Evolutionary conservation across 2,888 invertebrate species (phyloP).

Genomic region (Noctua pronuba): DNA sequence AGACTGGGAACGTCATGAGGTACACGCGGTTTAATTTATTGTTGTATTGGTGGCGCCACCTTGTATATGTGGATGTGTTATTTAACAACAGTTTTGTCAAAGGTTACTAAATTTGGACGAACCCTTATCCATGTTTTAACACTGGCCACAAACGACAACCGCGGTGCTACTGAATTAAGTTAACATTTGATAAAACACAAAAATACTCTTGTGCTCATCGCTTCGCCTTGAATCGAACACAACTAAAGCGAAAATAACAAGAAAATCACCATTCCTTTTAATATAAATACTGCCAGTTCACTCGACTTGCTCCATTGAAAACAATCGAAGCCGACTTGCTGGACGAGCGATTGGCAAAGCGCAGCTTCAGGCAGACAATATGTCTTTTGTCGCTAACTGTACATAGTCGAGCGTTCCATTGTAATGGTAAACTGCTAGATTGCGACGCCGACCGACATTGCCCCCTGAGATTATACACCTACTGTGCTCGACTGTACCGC

Average conservation of each 20-base stretch:
- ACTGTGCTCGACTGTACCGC: slow-evolving; percentile 60
- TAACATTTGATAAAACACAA: not conserved
- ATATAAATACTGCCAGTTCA: slow-evolving; percentile 51
- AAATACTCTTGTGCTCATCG: not conserved
- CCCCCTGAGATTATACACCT: slow-evolving; percentile 69
- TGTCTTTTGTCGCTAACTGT: slow-evolving; percentile 70
- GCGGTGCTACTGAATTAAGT: not conserved
- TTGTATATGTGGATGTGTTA: not conserved
- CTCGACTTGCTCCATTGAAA: slow-evolving; percentile 62
- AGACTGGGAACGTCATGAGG: no score
- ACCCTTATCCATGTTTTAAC: not conserved
- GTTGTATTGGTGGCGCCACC: no score
- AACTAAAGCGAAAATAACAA: slow-evolving; percentile 32
- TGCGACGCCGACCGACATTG: slow-evolving; percentile 65
- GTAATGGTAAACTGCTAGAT: slow-evolving; percentile 72
- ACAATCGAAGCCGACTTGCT: slow-evolving; percentile 64
- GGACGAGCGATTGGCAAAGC: slow-evolving; percentile 61
- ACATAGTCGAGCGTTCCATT: slow-evolving; percentile 66
- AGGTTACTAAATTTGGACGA: not conserved
- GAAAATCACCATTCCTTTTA: slow-evolving; percentile 49
- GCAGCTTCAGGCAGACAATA: slow-evolving; percentile 65
- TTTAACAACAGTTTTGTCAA: not conserved
- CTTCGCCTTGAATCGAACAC: not conserved
- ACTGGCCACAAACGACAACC: not conserved
- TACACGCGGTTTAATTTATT: no score